phyloP scores from a whole-genome alignment of 2,797 vertebrate species.

The Alouatta caraya region DNA sequence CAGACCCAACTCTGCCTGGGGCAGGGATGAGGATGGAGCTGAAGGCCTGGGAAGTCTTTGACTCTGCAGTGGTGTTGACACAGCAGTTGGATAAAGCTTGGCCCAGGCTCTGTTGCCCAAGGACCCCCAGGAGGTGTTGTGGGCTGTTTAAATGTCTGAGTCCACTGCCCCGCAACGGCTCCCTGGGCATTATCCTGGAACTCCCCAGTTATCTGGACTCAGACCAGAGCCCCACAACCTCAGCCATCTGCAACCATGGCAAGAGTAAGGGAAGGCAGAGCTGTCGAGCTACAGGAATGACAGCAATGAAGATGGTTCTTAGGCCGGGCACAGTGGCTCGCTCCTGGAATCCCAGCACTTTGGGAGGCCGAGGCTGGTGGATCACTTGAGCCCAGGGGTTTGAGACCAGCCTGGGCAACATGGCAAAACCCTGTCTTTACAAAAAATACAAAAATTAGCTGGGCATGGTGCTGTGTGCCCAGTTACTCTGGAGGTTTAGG shows the following conservation, averaged over 20 bases:
- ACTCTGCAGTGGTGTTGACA: not conserved
- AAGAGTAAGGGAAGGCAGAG: not conserved
- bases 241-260: not conserved
- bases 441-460: not conserved
- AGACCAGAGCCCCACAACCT: not conserved
- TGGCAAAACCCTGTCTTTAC: not conserved
- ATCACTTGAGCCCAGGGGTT: not conserved
- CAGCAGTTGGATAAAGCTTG: not conserved
- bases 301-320: not conserved
- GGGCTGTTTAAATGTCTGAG: not conserved
- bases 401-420: not conserved
- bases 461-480: not conserved
- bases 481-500: not conserved
- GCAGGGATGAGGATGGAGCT: not conserved
- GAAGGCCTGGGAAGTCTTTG: not conserved
- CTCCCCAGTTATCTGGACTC: not conserved
- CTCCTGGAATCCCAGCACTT: not conserved
- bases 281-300: not conserved
- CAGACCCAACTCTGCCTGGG: slow-evolving; percentile 68
- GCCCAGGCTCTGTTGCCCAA: not conserved
- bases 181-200: not conserved
- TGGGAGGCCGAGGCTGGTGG: not conserved
- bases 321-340: not conserved
- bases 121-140: not conserved
- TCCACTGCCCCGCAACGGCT: not conserved